These are phyloP conservation scores for Momotus momota DNA, from an alignment of 2,797 vertebrate species.

Conservation along the genomic window DNA sequence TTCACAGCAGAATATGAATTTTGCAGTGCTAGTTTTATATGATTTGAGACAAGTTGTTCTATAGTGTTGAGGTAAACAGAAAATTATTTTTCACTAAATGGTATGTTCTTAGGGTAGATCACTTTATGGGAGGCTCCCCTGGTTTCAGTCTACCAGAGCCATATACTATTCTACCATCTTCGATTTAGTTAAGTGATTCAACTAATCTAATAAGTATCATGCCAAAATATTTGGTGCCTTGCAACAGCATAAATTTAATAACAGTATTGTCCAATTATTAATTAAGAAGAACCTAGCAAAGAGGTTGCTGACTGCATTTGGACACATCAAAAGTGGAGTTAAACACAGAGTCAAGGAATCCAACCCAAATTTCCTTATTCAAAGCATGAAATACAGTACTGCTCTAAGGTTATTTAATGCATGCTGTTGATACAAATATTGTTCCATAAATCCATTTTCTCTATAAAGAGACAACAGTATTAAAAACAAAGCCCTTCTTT, in stretches of 20 bases:
- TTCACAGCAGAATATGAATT: constrained; percentile 12
- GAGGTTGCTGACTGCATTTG: background rate
- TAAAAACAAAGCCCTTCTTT: background rate
- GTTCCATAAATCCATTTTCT: background rate
- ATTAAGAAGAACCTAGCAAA: background rate
- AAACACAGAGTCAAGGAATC: background rate
- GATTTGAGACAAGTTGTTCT: background rate
- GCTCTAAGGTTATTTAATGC: background rate
- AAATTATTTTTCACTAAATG: background rate
- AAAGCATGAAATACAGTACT: background rate
- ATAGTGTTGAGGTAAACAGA: background rate
- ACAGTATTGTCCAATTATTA: background rate
- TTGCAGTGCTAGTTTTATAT: background rate
- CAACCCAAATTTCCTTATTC: background rate
- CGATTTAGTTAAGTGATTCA: background rate
- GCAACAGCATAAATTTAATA: background rate
- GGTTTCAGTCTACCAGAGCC: background rate
- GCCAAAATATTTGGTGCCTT: background rate
- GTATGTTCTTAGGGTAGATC: background rate
- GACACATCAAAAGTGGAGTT: background rate
- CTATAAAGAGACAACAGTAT: background rate
- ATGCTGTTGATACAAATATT: background rate
- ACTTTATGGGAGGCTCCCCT: background rate
- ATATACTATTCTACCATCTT: background rate
- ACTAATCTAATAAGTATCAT: background rate